Evolutionary conservation across 23 tunicate species (phyloP), one percentile per base, ranked within the genome.

Genomic region (Trididemnum clinides): DNA sequence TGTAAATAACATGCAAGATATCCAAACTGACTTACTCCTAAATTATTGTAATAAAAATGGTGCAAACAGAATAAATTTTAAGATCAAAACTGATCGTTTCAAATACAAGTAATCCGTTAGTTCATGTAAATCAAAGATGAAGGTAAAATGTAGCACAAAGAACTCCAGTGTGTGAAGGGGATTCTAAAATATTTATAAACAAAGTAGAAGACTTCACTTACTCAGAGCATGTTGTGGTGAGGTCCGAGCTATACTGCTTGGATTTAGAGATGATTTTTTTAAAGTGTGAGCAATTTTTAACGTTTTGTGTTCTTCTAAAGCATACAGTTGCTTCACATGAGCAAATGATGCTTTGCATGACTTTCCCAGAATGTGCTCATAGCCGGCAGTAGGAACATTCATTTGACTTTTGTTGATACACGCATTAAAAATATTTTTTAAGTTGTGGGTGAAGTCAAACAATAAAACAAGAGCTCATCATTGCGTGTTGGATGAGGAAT

Each of bases 361-460:
- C 22, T 59, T 28, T 28, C 66, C 66, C 20, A 59, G 66, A 25
- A 59, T 28, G 22, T 15, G 20, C 22, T 59, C 66, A 59, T 10
- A 10, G 66, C 66, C 25, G 20, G 66, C 20, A 59, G 66, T 59
- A 3, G 66, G 66, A 19, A 59, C 5, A 25, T 25, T 59, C 66
- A 59, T 59, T 28, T 28, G 66, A 28, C 66, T 19, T 59, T 59
- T 59, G 20, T 25, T 19, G 22, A 59, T 25, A 59, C 20, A 59
- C 20, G 3, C 22, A 28, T 59, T 59, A 59, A 59, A 59, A 59
- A 59, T 59, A 59, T 59, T 59, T 28, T 59, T 59, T 19, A 59
- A 59, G 66, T 59, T 59, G 66, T 59, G 66, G 3, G 66, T 59
- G 66, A 59, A 59, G 22, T 59, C 66, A 59, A 59, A 59, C 20